These are phyloP conservation scores for Leptonema lineaticorne DNA, from an alignment of 1,140 invertebrate species.

Conservation along the genomic window DNA sequence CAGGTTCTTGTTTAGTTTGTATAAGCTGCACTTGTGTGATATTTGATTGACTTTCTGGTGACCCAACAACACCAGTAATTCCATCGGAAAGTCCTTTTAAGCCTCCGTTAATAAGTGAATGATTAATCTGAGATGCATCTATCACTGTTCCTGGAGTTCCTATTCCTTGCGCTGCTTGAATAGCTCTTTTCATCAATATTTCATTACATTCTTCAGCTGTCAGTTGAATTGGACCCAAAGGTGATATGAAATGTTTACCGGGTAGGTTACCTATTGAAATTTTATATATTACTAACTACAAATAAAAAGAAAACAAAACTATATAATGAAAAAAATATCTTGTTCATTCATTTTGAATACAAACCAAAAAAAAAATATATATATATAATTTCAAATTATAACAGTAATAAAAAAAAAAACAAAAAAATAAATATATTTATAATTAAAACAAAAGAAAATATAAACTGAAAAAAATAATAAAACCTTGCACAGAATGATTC, in stretches of 20 bases:
- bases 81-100: constrained; percentile 46
- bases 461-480: not conserved
- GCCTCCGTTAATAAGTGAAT: constrained; percentile 51
- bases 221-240: constrained; percentile 68
- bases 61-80: constrained; percentile 45
- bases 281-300: not conserved
- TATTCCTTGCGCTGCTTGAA: constrained; percentile 53
- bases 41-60: constrained; percentile 48
- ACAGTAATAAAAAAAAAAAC: not conserved
- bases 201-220: constrained; percentile 77
- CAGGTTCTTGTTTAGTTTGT: constrained; percentile 61
- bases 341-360: not conserved
- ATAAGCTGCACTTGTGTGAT: constrained; percentile 53
- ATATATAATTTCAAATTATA: not conserved
- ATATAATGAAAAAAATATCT: not conserved
- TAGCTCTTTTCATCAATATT: constrained; percentile 68
- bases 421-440: not conserved
- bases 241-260: constrained; percentile 61
- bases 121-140: constrained; percentile 53
- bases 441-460: not conserved
- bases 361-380: too few species aligned
- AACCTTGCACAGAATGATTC: constrained; percentile 52
- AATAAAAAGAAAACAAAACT: not conserved
- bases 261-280: constrained; percentile 41
- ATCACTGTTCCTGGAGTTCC: constrained; percentile 49